Conservation (phyloP, 2,888 invertebrate genomes). For the Cerastis leucographa region DNA sequence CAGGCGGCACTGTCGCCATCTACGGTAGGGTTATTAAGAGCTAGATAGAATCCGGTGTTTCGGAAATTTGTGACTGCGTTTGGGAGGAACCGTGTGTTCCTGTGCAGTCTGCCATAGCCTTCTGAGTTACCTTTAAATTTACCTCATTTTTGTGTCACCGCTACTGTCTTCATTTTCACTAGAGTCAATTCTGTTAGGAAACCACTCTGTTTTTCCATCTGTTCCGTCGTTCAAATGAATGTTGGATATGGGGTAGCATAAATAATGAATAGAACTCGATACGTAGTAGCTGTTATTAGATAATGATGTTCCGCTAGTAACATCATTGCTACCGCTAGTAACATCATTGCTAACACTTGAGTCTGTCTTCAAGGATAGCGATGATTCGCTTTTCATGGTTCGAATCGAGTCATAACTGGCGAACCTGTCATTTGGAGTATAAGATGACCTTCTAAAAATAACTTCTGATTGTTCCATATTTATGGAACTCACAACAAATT, state of each 20-base stretch:
- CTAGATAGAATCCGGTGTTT: no score
- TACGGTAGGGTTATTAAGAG: no score
- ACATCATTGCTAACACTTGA: conserved; percentile 55
- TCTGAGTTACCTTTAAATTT: conserved; percentile 14
- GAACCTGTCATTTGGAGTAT: conserved; percentile 1
- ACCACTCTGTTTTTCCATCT: conserved; percentile 54
- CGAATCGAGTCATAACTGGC: conserved; percentile 70
- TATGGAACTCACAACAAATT: neutral
- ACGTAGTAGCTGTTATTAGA: conserved; percentile 59
- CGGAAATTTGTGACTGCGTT: neutral
- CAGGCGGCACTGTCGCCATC: no score
- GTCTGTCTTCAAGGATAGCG: conserved; percentile 67
- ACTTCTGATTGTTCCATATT: conserved; percentile 5
- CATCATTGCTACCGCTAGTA: conserved; percentile 66
- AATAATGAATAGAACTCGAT: conserved; percentile 64
- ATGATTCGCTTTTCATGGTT: conserved; percentile 70
- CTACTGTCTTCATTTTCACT: conserved; percentile 41
- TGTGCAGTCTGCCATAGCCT: neutral
- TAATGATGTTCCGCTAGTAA: conserved; percentile 71
- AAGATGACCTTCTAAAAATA: conserved; percentile 10
- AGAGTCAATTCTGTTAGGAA: conserved; percentile 51
- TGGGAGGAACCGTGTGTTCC: neutral
- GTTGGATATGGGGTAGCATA: conserved; percentile 53
- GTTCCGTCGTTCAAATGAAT: conserved; percentile 15
- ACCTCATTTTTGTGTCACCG: conserved; percentile 50